Percentiles rank a stretch among this genome's conserved stretches.
Evolutionary conservation across 2,797 vertebrate species (phyloP).

Genomic region (Sebastes variabilis): DNA sequence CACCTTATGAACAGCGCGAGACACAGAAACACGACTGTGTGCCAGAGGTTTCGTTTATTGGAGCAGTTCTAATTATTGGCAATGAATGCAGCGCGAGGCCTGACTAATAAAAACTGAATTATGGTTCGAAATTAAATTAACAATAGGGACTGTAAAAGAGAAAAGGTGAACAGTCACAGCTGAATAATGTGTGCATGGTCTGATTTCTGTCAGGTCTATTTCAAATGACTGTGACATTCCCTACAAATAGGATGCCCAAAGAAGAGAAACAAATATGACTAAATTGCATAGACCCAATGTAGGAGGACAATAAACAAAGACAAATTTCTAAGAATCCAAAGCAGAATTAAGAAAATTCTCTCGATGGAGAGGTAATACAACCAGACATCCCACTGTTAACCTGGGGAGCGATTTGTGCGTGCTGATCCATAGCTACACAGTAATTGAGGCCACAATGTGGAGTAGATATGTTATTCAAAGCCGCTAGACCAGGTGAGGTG

Average conservation of each 20-base stretch:
- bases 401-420: neutral
- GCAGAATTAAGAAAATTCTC: neutral
- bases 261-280: neutral
- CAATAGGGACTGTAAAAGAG: constrained; percentile 10
- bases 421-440: neutral
- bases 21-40: neutral
- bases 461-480: neutral
- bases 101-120: constrained; percentile 27
- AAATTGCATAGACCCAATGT: neutral
- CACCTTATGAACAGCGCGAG: neutral
- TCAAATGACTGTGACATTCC: neutral
- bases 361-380: neutral
- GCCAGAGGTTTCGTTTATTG: constrained; percentile 19
- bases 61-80: constrained; percentile 14
- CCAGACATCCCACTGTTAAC: neutral
- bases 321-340: neutral
- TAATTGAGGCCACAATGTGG: neutral
- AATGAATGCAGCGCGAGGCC: constrained; percentile 9
- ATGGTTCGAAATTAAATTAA: constrained; percentile 23
- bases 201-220: constrained; percentile 8
- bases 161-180: constrained; percentile 1
- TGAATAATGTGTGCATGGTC: constrained; percentile 6
- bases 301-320: neutral
- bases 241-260: neutral
- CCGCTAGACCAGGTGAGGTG: neutral